Evolutionary conservation across 2,113 vertebrate species (phyloP).

Genomic region (Ancistrus triradiatus): DNA sequence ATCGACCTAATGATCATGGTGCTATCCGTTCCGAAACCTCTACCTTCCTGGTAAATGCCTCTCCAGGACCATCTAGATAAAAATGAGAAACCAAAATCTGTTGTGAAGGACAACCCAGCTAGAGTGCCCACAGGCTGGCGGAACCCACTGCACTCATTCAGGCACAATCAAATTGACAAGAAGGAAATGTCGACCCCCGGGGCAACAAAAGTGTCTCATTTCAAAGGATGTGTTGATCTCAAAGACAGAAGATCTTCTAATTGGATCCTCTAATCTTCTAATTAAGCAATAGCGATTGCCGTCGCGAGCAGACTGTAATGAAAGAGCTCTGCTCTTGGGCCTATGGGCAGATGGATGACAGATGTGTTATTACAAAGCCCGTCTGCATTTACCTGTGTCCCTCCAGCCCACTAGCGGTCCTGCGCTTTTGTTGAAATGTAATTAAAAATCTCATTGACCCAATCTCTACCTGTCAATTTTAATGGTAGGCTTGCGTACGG

Average conservation of each 20-base stretch:
- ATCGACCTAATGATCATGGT: no score
- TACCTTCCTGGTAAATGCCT: slow-evolving; percentile 3
- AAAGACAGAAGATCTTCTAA: slow-evolving; percentile 71
- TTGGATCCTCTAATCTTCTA: slow-evolving; percentile 74
- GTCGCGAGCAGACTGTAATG: slow-evolving; percentile 56
- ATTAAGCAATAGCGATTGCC: slow-evolving; percentile 66
- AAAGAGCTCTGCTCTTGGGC: slow-evolving; percentile 41
- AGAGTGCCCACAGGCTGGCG: slow-evolving; percentile 34
- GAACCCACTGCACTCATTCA: slow-evolving; percentile 31
- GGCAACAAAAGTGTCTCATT: slow-evolving; percentile 56
- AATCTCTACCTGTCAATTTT: slow-evolving; percentile 57
- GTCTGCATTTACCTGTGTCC: slow-evolving; percentile 59
- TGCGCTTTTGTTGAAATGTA: slow-evolving; percentile 60
- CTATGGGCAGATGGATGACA: slow-evolving; percentile 57
- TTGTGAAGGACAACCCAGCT: slow-evolving; percentile 22
- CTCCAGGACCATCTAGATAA: no score
- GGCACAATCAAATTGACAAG: slow-evolving; percentile 42
- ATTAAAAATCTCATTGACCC: slow-evolving; percentile 70
- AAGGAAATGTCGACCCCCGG: slow-evolving; percentile 39
- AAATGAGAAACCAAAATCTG: slow-evolving; percentile 32
- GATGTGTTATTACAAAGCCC: slow-evolving; percentile 50
- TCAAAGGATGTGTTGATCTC: slow-evolving; percentile 61
- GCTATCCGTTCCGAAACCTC: no score
- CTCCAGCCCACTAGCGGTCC: slow-evolving; percentile 48
- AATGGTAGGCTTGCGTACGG: slow-evolving; percentile 52